Base-by-base conservation (phyloP, 2,797 vertebrate species). In the Austrolebias charrua region DNA sequence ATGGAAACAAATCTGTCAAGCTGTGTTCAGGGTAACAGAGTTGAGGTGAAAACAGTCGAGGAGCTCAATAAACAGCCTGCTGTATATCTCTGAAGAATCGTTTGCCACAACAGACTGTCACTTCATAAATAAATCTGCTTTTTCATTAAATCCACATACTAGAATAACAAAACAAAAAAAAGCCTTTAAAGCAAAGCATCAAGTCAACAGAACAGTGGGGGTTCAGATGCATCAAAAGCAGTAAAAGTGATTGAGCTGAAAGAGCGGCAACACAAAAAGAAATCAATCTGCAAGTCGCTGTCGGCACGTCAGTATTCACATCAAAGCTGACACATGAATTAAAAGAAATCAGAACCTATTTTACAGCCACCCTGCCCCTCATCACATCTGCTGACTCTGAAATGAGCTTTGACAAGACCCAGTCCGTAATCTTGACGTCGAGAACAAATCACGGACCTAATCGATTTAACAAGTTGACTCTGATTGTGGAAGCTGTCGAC, bases 81-180 rank as follows among this genome's bases (percentile, higher is more conserved):
- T 8, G 40, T 77, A 60, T 14, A 80, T 80, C 74, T 72, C 57
- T 1, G 20, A 65, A 59, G 63, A 66, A 51, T 70, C 53, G 46
- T 43, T 28, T 5, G 20, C 44, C 46, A 67, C 65, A 45, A 51
- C 43, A 6, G 35, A 63, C 77, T 73, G 69, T 68, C 58, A 65
- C 50, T 18, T 6, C 45, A 38, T 33, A 18, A 63, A 77, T 87
- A 87, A 80, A 83, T 83, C 76, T 69, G 1, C 47, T 56, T 33
- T 81, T 83, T 78, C 75, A 84, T 84, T 81, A 77, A 75, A 72
- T 31, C 68, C 50, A 28, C 43, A 19, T 60, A 59, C 67, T 66
- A 20, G 7, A 5, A 19, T 35, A 60, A 68, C 74, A 78, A 51
- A n/a, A 67, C 8, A 6, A 13, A 45, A 53, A 33, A 20, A 4